phyloP scores from a whole-genome alignment of 2,888 invertebrate species.

The Cepaea hortensis region DNA sequence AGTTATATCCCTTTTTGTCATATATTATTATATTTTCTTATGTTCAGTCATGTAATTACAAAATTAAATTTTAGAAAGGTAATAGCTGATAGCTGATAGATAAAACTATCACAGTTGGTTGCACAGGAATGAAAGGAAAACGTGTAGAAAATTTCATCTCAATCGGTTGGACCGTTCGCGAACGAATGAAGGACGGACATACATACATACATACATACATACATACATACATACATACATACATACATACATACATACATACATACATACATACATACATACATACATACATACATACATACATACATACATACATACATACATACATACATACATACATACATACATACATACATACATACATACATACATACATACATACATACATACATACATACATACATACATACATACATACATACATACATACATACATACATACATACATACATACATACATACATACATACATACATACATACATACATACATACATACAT shows the following conservation, averaged over 20 bases:
- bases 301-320: neutral
- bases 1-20: too few relatives aligned
- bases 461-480: conserved; percentile 35
- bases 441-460: neutral
- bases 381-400: neutral
- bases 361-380: conserved; percentile 6
- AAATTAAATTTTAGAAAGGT: too few relatives aligned
- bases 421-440: conserved; percentile 10
- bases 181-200: too few relatives aligned
- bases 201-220: conserved; percentile 12
- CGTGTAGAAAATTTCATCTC: too few relatives aligned
- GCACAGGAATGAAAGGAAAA: too few relatives aligned
- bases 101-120: too few relatives aligned
- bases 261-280: neutral
- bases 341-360: neutral
- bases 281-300: neutral
- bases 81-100: too few relatives aligned
- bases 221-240: conserved; percentile 15
- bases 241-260: conserved; percentile 12
- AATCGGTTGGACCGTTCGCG: too few relatives aligned
- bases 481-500: conserved; percentile 39
- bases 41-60: too few relatives aligned
- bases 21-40: too few relatives aligned
- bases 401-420: conserved; percentile 9
- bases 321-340: neutral